Percentiles rank a stretch among this genome's conserved stretches.
phyloP scores from a whole-genome alignment of 2,113 vertebrate species.

The Micromys minutus region DNA sequence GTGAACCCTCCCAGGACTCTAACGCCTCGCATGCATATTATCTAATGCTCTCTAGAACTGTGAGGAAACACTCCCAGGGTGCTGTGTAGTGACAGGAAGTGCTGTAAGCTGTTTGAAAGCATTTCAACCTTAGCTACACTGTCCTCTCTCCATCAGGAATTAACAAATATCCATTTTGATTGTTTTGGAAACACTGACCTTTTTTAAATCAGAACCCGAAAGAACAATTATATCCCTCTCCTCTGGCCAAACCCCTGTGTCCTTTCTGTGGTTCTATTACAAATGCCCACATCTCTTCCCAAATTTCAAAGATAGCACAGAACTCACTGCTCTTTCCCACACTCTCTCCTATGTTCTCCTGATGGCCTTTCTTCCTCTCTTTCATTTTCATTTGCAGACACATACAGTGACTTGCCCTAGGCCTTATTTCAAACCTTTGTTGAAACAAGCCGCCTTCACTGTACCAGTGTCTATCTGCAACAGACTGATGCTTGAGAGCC shows the following conservation, averaged over 20 bases:
- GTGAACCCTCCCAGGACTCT: not conserved
- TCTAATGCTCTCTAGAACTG: not conserved
- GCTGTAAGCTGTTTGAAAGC: slow-evolving; percentile 18
- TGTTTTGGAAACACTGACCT: not conserved
- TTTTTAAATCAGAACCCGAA: slow-evolving; percentile 5
- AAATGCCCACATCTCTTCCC: not conserved
- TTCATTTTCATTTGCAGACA: not conserved
- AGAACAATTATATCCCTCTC: not conserved
- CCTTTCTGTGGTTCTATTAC: not conserved
- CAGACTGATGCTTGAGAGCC: not conserved
- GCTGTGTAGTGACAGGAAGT: not conserved
- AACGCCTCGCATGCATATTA: not conserved
- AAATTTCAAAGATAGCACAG: not conserved
- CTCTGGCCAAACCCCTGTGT: not conserved
- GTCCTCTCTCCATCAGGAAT: not conserved
- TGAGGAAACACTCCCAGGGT: not conserved
- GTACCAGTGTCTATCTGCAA: not conserved
- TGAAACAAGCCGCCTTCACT: not conserved
- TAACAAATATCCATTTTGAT: slow-evolving; percentile 53
- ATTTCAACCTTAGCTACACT: not conserved
- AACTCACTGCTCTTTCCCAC: not conserved
- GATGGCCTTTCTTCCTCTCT: not conserved
- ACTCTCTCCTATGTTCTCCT: not conserved
- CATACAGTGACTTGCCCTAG: not conserved
- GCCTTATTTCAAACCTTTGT: not conserved